phyloP scores from a whole-genome alignment of 2,797 vertebrate species.

The Pyrocephalus nanus region DNA sequence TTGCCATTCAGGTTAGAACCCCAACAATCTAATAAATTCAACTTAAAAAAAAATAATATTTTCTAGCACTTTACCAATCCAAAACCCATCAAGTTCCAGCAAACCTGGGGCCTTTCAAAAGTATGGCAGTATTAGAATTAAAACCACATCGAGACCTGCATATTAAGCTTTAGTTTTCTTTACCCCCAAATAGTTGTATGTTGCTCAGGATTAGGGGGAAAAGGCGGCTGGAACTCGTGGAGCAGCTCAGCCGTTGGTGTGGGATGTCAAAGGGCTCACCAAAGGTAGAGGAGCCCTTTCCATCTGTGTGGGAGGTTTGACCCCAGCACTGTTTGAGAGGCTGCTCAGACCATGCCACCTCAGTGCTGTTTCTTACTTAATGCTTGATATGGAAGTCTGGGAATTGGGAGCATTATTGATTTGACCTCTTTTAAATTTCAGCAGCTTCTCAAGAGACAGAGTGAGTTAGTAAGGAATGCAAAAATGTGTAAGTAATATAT shows the following conservation, averaged over 20 bases:
- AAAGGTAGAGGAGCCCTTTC: background rate
- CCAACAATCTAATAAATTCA: background rate
- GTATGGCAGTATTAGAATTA: background rate
- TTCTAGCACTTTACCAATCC: background rate
- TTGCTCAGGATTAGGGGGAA: background rate
- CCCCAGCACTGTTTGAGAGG: background rate
- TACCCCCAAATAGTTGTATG: background rate
- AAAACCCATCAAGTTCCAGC: background rate
- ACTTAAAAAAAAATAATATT: background rate
- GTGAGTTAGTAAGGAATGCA: conserved; percentile 72
- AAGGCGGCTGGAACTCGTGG: background rate
- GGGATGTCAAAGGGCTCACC: background rate
- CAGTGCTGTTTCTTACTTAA: conserved; percentile 34
- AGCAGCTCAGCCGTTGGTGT: background rate
- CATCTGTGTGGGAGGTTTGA: background rate
- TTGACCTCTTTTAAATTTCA: conserved; percentile 75
- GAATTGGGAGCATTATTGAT: conserved; percentile 63
- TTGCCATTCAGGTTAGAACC: background rate
- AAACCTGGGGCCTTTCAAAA: background rate
- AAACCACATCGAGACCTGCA: background rate
- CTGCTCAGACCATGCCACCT: background rate
- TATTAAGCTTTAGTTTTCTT: background rate
- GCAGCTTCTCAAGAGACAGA: conserved; percentile 71
- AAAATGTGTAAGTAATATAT: conserved; percentile 62
- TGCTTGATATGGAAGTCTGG: conserved; percentile 33